Conservation (phyloP, 2,797 vertebrate genomes). For the Darevskia mixta region DNA sequence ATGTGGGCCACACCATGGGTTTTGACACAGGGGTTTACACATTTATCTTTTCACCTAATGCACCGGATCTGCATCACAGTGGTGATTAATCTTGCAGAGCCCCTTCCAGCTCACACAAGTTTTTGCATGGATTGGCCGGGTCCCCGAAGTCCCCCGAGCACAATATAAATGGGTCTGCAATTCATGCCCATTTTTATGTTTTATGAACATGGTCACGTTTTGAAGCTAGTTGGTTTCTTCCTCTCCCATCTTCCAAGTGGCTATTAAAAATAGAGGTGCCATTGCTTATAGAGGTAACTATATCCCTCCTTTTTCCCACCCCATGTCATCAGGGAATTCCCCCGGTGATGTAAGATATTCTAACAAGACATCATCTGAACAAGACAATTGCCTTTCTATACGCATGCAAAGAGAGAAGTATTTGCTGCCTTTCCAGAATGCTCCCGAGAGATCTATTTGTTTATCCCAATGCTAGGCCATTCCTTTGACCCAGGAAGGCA, state of each 20-base stretch:
- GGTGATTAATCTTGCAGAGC: conserved; percentile 92
- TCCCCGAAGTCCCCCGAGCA: conserved; percentile 91
- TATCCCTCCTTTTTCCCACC: neutral
- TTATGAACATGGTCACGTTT: conserved; percentile 78
- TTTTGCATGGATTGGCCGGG: conserved; percentile 86
- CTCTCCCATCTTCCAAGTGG: neutral
- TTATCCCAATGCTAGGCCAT: neutral
- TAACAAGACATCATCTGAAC: conserved; percentile 32
- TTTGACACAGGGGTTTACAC: conserved; percentile 89
- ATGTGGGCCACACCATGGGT: conserved; percentile 85
- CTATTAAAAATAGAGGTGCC: neutral
- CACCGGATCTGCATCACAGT: conserved; percentile 92
- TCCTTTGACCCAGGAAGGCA: conserved; percentile 31
- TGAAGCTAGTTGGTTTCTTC: conserved; percentile 3
- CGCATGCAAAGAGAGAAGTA: neutral
- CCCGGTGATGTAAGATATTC: conserved; percentile 22
- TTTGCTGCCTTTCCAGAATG: conserved; percentile 8
- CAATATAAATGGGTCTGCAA: conserved; percentile 88
- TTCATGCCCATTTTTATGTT: conserved; percentile 84
- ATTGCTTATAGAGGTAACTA: neutral
- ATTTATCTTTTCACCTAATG: conserved; percentile 95
- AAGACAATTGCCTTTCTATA: conserved; percentile 33
- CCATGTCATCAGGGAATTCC: conserved; percentile 18
- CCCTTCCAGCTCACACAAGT: conserved; percentile 81
- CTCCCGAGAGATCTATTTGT: neutral